These are phyloP conservation scores for Plumapathes pennacea DNA, from an alignment of 92 coral and sea anemone genomes.

Conservation along the genomic window DNA sequence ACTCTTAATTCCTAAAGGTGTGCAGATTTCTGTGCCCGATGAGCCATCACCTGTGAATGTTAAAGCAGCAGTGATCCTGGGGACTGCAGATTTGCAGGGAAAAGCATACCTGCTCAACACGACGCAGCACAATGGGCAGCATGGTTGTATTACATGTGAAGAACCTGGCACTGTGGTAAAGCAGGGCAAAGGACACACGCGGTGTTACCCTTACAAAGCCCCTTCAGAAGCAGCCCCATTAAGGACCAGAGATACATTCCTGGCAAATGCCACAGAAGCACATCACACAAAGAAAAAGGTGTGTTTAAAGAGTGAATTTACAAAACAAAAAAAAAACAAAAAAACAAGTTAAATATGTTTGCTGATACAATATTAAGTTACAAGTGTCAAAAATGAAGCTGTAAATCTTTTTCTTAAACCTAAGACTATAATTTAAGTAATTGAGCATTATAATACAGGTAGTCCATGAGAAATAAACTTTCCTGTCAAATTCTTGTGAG, in stretches of 20 bases:
- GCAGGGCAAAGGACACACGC: conserved; percentile 54
- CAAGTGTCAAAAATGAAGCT: too few species aligned
- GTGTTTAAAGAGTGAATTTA: too few species aligned
- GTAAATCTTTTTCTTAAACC: too few species aligned
- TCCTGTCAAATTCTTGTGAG: not conserved
- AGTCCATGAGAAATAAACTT: not conserved
- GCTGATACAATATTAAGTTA: too few species aligned
- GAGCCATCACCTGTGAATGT: conserved; percentile 4
- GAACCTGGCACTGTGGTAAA: conserved; percentile 34
- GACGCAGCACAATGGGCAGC: conserved; percentile 52
- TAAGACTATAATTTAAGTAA: too few species aligned
- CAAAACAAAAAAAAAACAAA: too few species aligned
- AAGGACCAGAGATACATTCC: conserved; percentile 18
- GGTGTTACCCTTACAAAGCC: conserved; percentile 30
- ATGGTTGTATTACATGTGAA: conserved; percentile 45
- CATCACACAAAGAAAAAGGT: conserved; percentile 11
- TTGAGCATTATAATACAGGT: not conserved
- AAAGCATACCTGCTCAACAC: conserved; percentile 41
- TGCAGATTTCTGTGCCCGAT: not conserved
- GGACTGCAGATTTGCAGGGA: conserved; percentile 40
- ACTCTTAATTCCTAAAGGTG: not conserved
- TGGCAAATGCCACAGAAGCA: conserved; percentile 21
- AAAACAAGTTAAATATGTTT: too few species aligned
- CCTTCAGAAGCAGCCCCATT: conserved; percentile 10
- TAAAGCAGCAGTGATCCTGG: conserved; percentile 42